Conservation (phyloP, 1,140 invertebrate species). For the Hydropsyche tenuis region DNA sequence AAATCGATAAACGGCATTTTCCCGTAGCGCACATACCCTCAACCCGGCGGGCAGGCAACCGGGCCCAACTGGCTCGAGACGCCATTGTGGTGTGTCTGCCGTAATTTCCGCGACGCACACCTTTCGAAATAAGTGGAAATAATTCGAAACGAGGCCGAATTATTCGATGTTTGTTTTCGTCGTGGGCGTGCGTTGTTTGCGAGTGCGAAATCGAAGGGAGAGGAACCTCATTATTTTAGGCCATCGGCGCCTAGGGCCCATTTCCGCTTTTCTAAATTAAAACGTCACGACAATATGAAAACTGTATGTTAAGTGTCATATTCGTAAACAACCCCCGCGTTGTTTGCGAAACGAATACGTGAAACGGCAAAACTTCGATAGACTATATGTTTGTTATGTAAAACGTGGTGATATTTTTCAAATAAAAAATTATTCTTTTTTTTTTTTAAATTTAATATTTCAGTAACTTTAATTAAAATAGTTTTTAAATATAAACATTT, state of each 20-base stretch:
- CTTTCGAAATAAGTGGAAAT: not conserved
- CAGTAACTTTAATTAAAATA: not conserved
- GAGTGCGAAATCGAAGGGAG: not conserved
- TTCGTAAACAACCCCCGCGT: slow-evolving; percentile 5
- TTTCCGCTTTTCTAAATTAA: slow-evolving; percentile 43
- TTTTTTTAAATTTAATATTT: not conserved
- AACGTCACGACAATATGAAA: slow-evolving; percentile 42
- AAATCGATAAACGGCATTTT: slow-evolving; percentile 41
- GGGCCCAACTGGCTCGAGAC: slow-evolving; percentile 15
- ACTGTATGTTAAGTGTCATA: slow-evolving; percentile 23
- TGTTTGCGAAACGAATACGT: too few species aligned
- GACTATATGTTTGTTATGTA: too few species aligned
- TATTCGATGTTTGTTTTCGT: not conserved
- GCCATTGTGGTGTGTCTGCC: slow-evolving; percentile 24
- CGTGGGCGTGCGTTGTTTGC: too few species aligned
- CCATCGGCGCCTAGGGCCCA: slow-evolving; percentile 34
- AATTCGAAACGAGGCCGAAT: not conserved
- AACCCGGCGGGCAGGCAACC: too few species aligned
- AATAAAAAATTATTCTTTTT: not conserved
- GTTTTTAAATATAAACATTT: too few species aligned
- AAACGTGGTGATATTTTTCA: not conserved
- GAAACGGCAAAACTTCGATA: too few species aligned
- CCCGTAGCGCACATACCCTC: slow-evolving; percentile 6
- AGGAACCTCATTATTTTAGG: slow-evolving; percentile 43
- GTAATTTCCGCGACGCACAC: slow-evolving; percentile 8